A percentile compares a stretch with the other conserved stretches of the same genome.
phyloP scores from a whole-genome alignment of 2,113 vertebrate genomes.

The Orcinus orca region DNA sequence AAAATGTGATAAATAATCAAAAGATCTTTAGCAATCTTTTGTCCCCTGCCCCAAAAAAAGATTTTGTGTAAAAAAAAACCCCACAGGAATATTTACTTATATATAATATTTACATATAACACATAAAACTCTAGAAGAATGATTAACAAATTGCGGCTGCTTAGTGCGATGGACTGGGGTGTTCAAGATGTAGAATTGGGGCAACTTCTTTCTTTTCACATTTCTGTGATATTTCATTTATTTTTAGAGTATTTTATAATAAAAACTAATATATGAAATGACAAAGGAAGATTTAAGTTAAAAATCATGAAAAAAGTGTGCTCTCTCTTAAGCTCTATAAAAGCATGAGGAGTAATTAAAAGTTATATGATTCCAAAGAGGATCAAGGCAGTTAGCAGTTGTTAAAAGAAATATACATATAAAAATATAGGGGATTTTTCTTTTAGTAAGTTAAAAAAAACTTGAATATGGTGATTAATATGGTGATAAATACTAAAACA shows the following conservation, averaged over 20 bases:
- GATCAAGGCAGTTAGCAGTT: background rate
- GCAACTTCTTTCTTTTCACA: background rate
- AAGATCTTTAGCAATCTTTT: background rate
- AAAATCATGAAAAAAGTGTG: background rate
- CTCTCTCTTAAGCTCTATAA: background rate
- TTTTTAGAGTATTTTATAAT: conserved; percentile 25
- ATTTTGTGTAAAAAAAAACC: background rate
- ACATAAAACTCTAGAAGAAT: background rate
- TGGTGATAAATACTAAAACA: background rate
- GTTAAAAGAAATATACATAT: background rate
- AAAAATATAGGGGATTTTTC: background rate
- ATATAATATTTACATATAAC: background rate
- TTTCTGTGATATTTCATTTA: background rate
- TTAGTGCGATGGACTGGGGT: background rate
- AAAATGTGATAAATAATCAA: background rate
- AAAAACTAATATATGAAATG: conserved; percentile 37
- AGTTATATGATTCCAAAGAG: background rate
- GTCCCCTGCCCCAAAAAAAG: background rate
- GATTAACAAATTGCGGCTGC: background rate
- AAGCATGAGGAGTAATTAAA: background rate
- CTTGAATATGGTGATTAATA: background rate
- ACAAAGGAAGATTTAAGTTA: background rate
- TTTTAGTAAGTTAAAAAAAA: background rate
- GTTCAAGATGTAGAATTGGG: background rate
- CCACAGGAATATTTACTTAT: background rate